A percentile compares a stretch with the other conserved stretches of the same genome.
These are phyloP conservation scores for Ceuthmochares aereus DNA, from an alignment of 2,113 vertebrate species.

Conservation along the genomic window DNA sequence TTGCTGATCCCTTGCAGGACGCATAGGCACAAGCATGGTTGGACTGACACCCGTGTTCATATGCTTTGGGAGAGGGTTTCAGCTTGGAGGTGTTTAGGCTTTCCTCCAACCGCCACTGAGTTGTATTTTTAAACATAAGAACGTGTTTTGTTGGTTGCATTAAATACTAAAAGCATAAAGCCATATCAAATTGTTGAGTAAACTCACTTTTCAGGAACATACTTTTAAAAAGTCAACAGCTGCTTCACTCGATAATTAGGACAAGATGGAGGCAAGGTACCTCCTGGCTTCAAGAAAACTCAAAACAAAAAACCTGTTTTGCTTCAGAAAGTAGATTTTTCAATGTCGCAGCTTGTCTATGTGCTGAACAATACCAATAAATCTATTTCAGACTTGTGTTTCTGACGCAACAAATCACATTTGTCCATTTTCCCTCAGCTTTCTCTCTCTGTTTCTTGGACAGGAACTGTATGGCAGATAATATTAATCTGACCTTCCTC, in stretches of 20 bases:
- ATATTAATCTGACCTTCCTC: constrained; percentile 26
- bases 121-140: not conserved
- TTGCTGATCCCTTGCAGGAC: too few relatives aligned
- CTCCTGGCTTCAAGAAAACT: not conserved
- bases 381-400: not conserved
- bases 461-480: not conserved
- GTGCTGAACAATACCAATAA: not conserved
- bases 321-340: not conserved
- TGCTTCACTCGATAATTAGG: not conserved
- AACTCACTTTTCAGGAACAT: not conserved
- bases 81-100: not conserved
- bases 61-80: not conserved
- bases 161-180: not conserved
- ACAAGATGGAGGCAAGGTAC: not conserved
- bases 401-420: not conserved
- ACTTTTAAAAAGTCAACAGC: not conserved
- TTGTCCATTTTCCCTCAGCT: not conserved
- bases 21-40: not conserved
- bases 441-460: not conserved
- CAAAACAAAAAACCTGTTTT: not conserved
- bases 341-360: not conserved
- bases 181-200: not conserved
- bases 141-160: not conserved
- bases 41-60: not conserved
- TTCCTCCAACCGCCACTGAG: not conserved